Percentiles rank a stretch among this genome's conserved stretches.
phyloP scores from a whole-genome alignment of 2,797 vertebrate species.

The Molothrus ater region DNA sequence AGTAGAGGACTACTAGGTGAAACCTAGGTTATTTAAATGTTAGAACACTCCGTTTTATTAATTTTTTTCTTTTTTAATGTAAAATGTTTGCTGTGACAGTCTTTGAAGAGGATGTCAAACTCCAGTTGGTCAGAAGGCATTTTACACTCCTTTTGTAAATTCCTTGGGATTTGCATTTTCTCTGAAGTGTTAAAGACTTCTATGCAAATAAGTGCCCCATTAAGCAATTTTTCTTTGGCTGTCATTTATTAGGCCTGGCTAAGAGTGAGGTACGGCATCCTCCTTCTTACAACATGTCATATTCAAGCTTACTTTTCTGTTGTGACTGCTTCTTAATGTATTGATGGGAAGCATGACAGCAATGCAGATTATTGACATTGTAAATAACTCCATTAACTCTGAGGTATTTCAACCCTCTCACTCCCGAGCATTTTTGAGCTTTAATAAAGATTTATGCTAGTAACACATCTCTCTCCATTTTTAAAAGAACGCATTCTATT shows the following conservation, averaged over 20 bases:
- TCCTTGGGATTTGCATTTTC: neutral
- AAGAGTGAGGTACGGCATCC: neutral
- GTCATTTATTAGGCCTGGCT: neutral
- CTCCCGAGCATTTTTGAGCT: neutral
- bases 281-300: neutral
- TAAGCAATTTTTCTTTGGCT: neutral
- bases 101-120: neutral
- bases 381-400: neutral
- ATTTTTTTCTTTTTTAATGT: neutral
- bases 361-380: neutral
- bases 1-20: neutral
- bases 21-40: neutral
- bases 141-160: neutral
- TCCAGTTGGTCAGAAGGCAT: neutral
- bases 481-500: neutral
- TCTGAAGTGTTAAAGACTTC: neutral
- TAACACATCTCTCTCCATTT: neutral
- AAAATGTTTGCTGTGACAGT: neutral
- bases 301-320: neutral
- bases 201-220: neutral
- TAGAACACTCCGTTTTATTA: neutral
- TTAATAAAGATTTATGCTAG: neutral
- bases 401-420: neutral
- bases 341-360: neutral
- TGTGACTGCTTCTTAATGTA: neutral